These are phyloP conservation scores for Margaritifera margaritifera DNA, from an alignment of 2,888 invertebrate genomes.

Conservation along the genomic window DNA sequence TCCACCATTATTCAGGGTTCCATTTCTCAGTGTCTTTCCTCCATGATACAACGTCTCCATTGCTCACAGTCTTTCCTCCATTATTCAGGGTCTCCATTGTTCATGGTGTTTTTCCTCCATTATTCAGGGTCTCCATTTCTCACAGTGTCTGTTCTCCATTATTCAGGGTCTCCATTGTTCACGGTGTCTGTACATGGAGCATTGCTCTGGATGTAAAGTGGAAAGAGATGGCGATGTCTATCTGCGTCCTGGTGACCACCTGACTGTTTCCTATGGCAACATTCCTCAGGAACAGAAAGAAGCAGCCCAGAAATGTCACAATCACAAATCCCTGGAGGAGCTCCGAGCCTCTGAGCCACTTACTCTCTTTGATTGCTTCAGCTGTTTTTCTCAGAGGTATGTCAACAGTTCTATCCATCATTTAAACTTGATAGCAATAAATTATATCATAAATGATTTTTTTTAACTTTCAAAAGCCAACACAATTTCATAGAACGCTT, in stretches of 20 bases:
- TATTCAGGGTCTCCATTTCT: background rate
- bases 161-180: slow-evolving; percentile 78
- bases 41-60: background rate
- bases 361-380: slow-evolving; percentile 79
- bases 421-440: too few species aligned
- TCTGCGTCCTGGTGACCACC: slow-evolving; percentile 77
- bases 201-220: slow-evolving; percentile 78
- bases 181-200: slow-evolving; percentile 76
- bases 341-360: slow-evolving; percentile 75
- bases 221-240: slow-evolving; percentile 70
- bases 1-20: too few species aligned
- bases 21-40: too few species aligned
- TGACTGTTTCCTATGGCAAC: slow-evolving; percentile 75
- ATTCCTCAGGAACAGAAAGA: slow-evolving; percentile 70
- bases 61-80: too few species aligned
- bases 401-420: background rate
- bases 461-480: too few species aligned
- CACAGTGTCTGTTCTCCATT: background rate
- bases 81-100: slow-evolving; percentile 78
- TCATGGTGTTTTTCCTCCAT: slow-evolving; percentile 59
- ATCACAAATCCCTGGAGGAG: slow-evolving; percentile 75
- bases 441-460: too few species aligned
- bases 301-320: slow-evolving; percentile 48
- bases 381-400: slow-evolving; percentile 77
- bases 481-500: too few species aligned